Conservation (phyloP, 2,888 invertebrate species). For the Petrophora chlorosata region DNA sequence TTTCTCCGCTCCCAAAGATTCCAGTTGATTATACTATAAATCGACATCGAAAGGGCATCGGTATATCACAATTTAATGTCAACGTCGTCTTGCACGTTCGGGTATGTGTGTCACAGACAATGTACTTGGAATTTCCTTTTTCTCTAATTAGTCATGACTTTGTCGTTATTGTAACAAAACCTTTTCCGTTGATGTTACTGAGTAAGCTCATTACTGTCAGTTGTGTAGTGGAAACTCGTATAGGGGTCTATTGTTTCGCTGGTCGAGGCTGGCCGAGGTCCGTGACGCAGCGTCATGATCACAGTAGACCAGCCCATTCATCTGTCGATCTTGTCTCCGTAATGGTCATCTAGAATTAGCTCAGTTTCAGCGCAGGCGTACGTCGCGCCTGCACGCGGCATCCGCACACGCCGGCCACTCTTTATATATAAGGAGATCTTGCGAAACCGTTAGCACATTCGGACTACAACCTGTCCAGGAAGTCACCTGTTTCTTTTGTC, state of each 20-base stretch:
- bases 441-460: constrained; percentile 80
- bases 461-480: constrained; percentile 74
- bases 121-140: constrained; percentile 6
- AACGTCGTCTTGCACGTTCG: constrained; percentile 16
- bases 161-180: constrained; percentile 5
- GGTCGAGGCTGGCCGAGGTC: constrained; percentile 36
- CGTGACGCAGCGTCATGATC: constrained; percentile 62
- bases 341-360: constrained; percentile 68
- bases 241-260: constrained; percentile 15
- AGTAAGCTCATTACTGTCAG: constrained; percentile 13
- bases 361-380: constrained; percentile 69
- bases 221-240: constrained; percentile 6
- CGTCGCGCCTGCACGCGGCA: constrained; percentile 56
- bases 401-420: constrained; percentile 59
- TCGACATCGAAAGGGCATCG: constrained; percentile 24
- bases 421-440: constrained; percentile 78
- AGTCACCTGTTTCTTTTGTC: constrained; percentile 69
- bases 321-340: constrained; percentile 58
- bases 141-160: not conserved
- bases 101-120: constrained; percentile 13
- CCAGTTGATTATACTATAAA: constrained; percentile 25
- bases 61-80: constrained; percentile 26
- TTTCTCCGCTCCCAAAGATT: constrained; percentile 33
- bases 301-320: constrained; percentile 64
- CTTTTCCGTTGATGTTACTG: not conserved